These are phyloP conservation scores for Yasuhikotakia modesta DNA, from an alignment of 2,797 vertebrate species.

Conservation along the genomic window DNA sequence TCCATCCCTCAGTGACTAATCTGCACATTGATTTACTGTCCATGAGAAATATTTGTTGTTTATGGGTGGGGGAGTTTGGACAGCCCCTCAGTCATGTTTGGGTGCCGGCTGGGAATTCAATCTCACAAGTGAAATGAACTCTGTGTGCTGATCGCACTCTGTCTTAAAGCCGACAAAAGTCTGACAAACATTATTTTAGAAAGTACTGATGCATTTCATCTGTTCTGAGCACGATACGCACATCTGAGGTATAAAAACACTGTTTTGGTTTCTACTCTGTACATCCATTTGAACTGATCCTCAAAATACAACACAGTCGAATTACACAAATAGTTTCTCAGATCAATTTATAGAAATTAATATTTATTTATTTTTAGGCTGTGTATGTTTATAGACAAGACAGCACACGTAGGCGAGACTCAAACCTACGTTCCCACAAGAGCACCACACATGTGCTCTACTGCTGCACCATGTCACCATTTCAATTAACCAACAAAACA, in stretches of 20 bases:
- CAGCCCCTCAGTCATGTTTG: slow-evolving; percentile 53
- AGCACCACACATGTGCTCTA: not conserved
- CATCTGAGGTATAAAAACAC: no score
- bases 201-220: not conserved
- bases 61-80: slow-evolving; percentile 60
- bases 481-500: no score
- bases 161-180: slow-evolving; percentile 9
- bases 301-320: not conserved
- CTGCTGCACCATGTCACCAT: no score
- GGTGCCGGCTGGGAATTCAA: slow-evolving; percentile 28
- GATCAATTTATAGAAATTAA: not conserved
- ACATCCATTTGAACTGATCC: not conserved
- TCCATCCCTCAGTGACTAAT: slow-evolving; percentile 68
- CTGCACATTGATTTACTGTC: slow-evolving; percentile 72
- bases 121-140: slow-evolving; percentile 6
- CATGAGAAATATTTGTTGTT: slow-evolving; percentile 69
- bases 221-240: not conserved
- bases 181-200: not conserved
- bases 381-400: not conserved
- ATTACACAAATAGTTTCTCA: no score
- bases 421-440: not conserved
- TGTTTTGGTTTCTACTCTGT: no score
- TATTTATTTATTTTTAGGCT: not conserved
- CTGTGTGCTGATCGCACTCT: not conserved
- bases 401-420: not conserved